Percentiles rank a stretch among this genome's conserved stretches.
Evolutionary conservation across 2,113 vertebrate genomes (phyloP).

Genomic region (Oryzias curvinotus): DNA sequence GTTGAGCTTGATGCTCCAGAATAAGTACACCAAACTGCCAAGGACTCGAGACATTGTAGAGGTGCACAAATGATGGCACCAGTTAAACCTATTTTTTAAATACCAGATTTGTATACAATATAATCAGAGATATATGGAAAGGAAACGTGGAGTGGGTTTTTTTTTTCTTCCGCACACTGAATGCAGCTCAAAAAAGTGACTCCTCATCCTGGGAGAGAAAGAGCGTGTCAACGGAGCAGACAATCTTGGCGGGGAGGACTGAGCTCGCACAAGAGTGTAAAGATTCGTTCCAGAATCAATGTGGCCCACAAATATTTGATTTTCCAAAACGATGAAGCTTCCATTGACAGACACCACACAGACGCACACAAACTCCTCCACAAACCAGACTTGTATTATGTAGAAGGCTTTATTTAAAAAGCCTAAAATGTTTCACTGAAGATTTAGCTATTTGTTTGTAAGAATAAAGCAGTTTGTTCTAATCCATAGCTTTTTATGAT

Average conservation of each 20-base stretch:
- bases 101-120: not conserved
- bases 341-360: slow-evolving; percentile 37
- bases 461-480: not conserved
- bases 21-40: too few species aligned
- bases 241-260: slow-evolving; percentile 61
- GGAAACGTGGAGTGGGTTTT: slow-evolving; percentile 3
- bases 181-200: slow-evolving; percentile 31
- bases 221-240: slow-evolving; percentile 61
- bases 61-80: too few species aligned
- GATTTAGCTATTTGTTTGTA: too few species aligned
- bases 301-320: slow-evolving; percentile 67
- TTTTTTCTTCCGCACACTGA: slow-evolving; percentile 23
- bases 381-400: not conserved
- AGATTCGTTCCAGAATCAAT: slow-evolving; percentile 67
- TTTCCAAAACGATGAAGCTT: slow-evolving; percentile 51
- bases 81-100: too few species aligned
- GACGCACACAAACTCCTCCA: slow-evolving; percentile 15
- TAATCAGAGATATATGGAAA: slow-evolving; percentile 16
- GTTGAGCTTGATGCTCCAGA: too few species aligned
- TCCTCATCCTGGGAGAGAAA: slow-evolving; percentile 52
- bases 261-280: slow-evolving; percentile 54
- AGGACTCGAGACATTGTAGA: too few species aligned
- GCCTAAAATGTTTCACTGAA: too few species aligned
- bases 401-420: too few species aligned
- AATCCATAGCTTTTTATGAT: too few species aligned